A percentile compares a stretch with the other conserved stretches of the same genome.
phyloP scores from a whole-genome alignment of 2,113 vertebrate species.

The Perca flavescens region DNA sequence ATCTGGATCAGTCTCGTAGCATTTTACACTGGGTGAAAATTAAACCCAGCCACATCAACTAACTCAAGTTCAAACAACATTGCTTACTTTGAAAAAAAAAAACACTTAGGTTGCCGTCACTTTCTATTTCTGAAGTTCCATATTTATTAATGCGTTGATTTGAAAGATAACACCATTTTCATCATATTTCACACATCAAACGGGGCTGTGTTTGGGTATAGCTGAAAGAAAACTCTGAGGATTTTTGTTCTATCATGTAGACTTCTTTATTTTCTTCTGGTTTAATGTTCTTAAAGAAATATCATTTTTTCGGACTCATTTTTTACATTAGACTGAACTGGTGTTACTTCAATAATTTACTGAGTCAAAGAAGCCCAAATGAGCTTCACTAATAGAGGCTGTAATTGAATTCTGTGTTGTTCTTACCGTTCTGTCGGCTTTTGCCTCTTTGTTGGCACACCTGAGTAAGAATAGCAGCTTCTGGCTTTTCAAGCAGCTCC shows the following conservation, averaged over 20 bases:
- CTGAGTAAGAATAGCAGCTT: constrained; percentile 8
- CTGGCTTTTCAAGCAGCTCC: constrained; percentile 25
- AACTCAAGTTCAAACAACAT: constrained; percentile 15
- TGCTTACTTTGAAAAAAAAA: constrained; percentile 9
- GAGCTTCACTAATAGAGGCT: neutral
- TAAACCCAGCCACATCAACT: constrained; percentile 20
- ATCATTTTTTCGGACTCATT: neutral
- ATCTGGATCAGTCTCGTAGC: constrained; percentile 44
- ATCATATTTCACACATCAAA: constrained; percentile 46
- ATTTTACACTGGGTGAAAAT: constrained; percentile 54
- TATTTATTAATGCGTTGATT: constrained; percentile 30
- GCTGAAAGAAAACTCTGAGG: neutral
- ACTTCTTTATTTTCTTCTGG: neutral
- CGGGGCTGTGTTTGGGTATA: neutral
- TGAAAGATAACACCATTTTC: constrained; percentile 42
- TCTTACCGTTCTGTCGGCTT: neutral
- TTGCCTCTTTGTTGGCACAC: neutral
- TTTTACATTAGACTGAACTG: neutral
- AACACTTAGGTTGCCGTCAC: constrained; percentile 5
- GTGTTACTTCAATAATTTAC: neutral
- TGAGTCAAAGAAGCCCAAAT: constrained; percentile 7
- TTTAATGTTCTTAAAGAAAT: neutral
- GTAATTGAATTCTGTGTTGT: neutral
- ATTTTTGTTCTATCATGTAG: constrained; percentile 9
- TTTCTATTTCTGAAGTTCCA: constrained; percentile 35